phyloP scores from a whole-genome alignment of 2,888 invertebrate species.

The Pemphredon lugubris region DNA sequence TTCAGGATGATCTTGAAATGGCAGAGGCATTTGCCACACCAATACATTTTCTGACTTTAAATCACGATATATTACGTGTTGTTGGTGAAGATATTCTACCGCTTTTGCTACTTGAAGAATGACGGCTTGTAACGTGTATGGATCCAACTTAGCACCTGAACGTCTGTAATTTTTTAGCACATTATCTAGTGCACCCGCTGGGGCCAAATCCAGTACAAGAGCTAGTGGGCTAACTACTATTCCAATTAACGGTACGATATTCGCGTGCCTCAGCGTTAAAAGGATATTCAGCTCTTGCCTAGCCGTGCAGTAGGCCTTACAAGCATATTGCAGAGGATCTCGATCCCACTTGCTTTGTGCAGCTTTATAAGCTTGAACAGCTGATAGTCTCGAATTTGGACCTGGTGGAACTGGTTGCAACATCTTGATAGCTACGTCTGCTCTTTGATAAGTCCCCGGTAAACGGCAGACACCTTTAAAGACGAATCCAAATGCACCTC shows the following conservation, averaged over 20 bases:
- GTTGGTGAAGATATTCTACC: constrained; percentile 96
- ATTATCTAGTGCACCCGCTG: constrained; percentile 93
- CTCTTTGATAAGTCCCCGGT: constrained; percentile 83
- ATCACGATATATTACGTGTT: constrained; percentile 95
- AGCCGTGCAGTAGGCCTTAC: constrained; percentile 97
- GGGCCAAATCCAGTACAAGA: constrained; percentile 94
- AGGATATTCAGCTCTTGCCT: constrained; percentile 96
- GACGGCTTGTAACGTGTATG: constrained; percentile 91
- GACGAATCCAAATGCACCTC: constrained; percentile 99
- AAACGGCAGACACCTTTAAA: constrained; percentile 89
- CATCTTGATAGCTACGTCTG: constrained; percentile 96
- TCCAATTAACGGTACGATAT: constrained; percentile 96
- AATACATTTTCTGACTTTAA: constrained; percentile 98
- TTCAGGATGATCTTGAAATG: constrained; percentile 87
- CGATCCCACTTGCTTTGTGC: constrained; percentile 95
- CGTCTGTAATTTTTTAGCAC: constrained; percentile 92
- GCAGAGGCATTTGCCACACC: constrained; percentile 97
- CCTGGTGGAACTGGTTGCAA: constrained; percentile 96
- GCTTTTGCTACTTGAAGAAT: constrained; percentile 96
- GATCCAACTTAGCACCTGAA: constrained; percentile 91
- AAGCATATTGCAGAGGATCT: constrained; percentile 94
- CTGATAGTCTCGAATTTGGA: constrained; percentile 85
- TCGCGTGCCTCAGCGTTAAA: constrained; percentile 91
- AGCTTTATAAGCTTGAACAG: constrained; percentile 83
- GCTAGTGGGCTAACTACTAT: constrained; percentile 94